These are phyloP conservation scores for Acrobasis repandana DNA, from an alignment of 2,888 invertebrate species.

Conservation along the genomic window DNA sequence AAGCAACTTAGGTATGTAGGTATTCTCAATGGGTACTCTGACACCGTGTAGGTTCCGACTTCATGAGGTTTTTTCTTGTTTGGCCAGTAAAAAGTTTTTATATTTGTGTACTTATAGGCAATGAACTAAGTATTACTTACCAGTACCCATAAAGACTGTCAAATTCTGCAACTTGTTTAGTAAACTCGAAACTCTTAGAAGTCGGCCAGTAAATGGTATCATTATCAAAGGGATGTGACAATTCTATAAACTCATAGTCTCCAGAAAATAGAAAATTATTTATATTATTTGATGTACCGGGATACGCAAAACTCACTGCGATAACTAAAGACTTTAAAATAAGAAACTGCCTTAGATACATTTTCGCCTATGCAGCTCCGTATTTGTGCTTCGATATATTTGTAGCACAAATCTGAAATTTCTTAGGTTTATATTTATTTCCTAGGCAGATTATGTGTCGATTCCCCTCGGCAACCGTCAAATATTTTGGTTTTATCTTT, in stretches of 20 bases:
- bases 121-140: conserved; percentile 41
- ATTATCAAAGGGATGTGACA: conserved; percentile 56
- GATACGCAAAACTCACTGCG: neutral
- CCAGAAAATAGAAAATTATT: conserved; percentile 52
- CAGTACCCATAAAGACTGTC: conserved; percentile 44
- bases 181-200: conserved; percentile 47
- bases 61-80: too few species aligned
- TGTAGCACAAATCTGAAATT: too few species aligned
- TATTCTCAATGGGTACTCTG: too few species aligned
- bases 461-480: too few species aligned
- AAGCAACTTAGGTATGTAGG: too few species aligned
- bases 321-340: neutral
- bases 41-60: too few species aligned
- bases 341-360: neutral
- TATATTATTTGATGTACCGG: conserved; percentile 33
- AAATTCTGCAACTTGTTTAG: conserved; percentile 40
- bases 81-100: too few species aligned
- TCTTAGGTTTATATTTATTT: too few species aligned
- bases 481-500: too few species aligned
- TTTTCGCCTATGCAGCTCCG: neutral
- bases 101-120: neutral
- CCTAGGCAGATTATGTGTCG: too few species aligned
- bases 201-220: conserved; percentile 58
- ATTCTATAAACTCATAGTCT: conserved; percentile 59
- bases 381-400: too few species aligned